Percentiles rank a stretch among this genome's conserved stretches.
These are phyloP conservation scores for Cryptoblepharus egeriae DNA, from an alignment of 2,797 vertebrate genomes.

Conservation along the genomic window DNA sequence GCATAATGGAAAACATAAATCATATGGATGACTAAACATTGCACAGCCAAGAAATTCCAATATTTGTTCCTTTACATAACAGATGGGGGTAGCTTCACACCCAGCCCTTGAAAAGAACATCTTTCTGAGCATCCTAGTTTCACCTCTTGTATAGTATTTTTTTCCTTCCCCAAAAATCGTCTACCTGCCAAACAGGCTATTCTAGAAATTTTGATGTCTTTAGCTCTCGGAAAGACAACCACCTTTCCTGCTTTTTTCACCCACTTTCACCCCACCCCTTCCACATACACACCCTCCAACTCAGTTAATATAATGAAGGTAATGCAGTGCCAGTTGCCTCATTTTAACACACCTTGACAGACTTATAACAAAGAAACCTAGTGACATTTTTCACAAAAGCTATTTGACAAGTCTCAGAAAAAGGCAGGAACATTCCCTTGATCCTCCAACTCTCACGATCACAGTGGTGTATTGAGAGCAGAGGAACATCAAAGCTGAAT, in stretches of 20 bases:
- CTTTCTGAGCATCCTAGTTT: conserved; percentile 36
- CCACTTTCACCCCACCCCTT: conserved; percentile 35
- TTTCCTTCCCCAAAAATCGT: conserved; percentile 46
- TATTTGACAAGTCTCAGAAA: conserved; percentile 48
- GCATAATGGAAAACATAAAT: conserved; percentile 62
- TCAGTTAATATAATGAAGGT: background rate
- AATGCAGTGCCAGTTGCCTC: conserved; percentile 20
- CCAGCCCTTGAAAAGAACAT: conserved; percentile 43
- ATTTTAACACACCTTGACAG: conserved; percentile 41
- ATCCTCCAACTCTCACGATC: conserved; percentile 27
- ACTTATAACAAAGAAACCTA: conserved; percentile 34
- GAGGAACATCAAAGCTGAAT: background rate
- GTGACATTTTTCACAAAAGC: conserved; percentile 51
- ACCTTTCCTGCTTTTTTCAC: conserved; percentile 42
- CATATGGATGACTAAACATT: conserved; percentile 65
- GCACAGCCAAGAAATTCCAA: conserved; percentile 64
- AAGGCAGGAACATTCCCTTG: conserved; percentile 31
- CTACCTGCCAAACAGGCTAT: conserved; percentile 78
- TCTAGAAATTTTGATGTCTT: conserved; percentile 69
- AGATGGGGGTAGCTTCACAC: conserved; percentile 38
- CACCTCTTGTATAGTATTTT: conserved; percentile 35
- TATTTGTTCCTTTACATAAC: conserved; percentile 60
- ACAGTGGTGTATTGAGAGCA: background rate
- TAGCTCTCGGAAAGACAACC: conserved; percentile 58
- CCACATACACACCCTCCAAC: conserved; percentile 27